A percentile compares a stretch with the other conserved stretches of the same genome.
Evolutionary conservation across 2,888 invertebrate species (phyloP).

Genomic region (Macrophya annulata): DNA sequence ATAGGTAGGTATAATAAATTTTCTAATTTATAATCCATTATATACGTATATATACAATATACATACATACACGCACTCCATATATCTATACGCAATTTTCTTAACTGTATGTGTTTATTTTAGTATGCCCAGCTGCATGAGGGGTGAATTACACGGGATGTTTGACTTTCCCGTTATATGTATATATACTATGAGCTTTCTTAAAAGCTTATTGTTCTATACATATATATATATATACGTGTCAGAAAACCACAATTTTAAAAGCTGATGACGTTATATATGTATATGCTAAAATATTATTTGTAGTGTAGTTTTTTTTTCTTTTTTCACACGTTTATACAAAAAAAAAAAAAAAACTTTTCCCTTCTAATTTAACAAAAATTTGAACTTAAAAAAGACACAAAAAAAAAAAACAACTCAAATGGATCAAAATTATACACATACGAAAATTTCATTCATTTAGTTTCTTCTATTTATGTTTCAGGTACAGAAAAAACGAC

Average conservation of each 20-base stretch:
- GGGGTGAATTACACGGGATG: constrained; percentile 14
- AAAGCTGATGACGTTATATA: background rate
- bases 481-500: constrained; percentile 93
- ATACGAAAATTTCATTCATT: constrained; percentile 39
- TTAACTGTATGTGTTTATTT: constrained; percentile 20
- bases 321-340: background rate
- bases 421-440: background rate
- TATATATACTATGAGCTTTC: background rate
- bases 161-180: background rate
- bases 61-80: background rate
- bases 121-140: background rate
- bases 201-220: background rate
- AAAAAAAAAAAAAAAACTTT: no score
- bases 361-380: background rate
- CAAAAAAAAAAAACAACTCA: no score
- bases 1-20: background rate
- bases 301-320: background rate
- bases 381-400: background rate
- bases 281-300: background rate
- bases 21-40: constrained; percentile 14
- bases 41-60: background rate
- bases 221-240: background rate
- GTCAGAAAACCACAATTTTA: background rate
- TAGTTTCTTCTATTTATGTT: constrained; percentile 68
- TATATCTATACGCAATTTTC: background rate